Base-by-base conservation (phyloP, 2,113 vertebrate species). In the Himantopus leucocephalus region DNA sequence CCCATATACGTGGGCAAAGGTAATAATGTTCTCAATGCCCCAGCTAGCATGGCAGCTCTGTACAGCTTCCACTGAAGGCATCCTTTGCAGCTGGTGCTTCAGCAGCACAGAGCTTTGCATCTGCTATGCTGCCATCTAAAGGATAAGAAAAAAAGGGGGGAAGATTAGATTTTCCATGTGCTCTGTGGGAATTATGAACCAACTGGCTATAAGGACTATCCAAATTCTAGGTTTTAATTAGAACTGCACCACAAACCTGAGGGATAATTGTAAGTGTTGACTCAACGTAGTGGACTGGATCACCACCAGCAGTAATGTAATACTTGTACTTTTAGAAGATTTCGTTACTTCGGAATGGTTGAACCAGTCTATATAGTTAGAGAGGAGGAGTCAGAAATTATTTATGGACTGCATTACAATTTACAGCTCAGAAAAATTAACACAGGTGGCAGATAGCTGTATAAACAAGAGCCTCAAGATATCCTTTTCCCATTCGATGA, bases 191-290 rank as follows among this genome's bases (percentile, higher is more conserved):
- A 94, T 74, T 50, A 67, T 20, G 52, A 94, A 77, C 32, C 52
- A 64, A 92, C 12, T 84, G 84, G 45, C 78, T 39, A 39, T 39
- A 39, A 39, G 12, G 56, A 56, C 37, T 63, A 56, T 21, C 37
- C 79, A 85, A 83, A 79, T 48, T 87, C 43, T n/a, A 90, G 39
- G 29, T 47, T 91, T 96, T 82, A 64, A 64, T 93, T 58, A 48
- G 64, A 91, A 37, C 17, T 35, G 15, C 71, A 53, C 59, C 55
- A n/a, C 27, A 94, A 91, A 75, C 15, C n/a, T 67, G 43, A 89
- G 35, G 63, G 63, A 81, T 71, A 53, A 30, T 59, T 75, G 0
- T 16, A 50, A 67, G 76, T 20, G 58, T 60, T 93, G 45, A 76
- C 48, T 83, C 35, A 48, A 1, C 32, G 50, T 4, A 18, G 20